These are phyloP conservation scores for Mixornis gularis DNA, from an alignment of 2,113 vertebrate genomes.

Conservation along the genomic window DNA sequence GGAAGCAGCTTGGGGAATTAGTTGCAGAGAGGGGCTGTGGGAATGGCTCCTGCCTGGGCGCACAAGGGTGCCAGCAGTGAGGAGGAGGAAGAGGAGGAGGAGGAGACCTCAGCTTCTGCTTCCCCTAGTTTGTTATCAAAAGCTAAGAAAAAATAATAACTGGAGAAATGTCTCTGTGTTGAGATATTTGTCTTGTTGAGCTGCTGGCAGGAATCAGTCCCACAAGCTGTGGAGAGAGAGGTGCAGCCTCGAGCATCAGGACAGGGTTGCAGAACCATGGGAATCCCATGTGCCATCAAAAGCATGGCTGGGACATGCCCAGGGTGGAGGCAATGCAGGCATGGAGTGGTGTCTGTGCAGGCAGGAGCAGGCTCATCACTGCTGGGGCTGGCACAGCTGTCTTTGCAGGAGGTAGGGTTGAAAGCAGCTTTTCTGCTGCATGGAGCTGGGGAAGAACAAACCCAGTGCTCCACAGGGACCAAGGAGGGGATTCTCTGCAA, in stretches of 20 bases:
- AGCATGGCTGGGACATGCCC: not conserved
- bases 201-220: not conserved
- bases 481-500: not conserved
- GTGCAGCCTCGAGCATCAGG: fast-evolving
- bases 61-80: not conserved
- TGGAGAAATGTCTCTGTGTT: not conserved
- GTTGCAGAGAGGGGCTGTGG: not conserved
- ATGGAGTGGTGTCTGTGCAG: not conserved
- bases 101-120: not conserved
- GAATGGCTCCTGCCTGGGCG: not conserved
- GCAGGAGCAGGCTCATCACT: not conserved
- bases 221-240: no score
- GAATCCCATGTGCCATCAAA: fast-evolving
- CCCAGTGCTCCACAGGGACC: not conserved
- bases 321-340: not conserved
- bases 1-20: slow-evolving; percentile 21
- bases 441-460: not conserved
- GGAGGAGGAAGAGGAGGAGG: not conserved
- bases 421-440: not conserved
- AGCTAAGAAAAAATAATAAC: not conserved
- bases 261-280: fast-evolving
- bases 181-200: fast-evolving
- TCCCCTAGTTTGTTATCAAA: not conserved
- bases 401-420: not conserved
- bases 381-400: not conserved